Evolutionary conservation across 2,797 vertebrate species (phyloP).

Genomic region (Urosaurus nigricauda): DNA sequence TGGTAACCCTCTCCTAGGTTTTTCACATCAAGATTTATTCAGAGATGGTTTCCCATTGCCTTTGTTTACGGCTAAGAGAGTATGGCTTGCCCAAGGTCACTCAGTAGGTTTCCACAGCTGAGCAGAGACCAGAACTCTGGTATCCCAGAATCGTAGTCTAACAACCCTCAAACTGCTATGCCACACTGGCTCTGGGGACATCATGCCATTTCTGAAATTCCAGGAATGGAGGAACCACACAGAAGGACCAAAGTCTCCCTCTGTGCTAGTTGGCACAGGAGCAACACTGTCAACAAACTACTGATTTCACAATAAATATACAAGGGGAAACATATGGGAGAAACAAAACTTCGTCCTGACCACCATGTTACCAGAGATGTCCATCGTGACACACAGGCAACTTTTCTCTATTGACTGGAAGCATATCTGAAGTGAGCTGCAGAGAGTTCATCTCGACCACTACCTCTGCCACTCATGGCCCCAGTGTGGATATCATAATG

Average conservation of each 20-base stretch:
- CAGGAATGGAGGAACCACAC: slow-evolving; percentile 1
- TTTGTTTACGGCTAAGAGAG: too few relatives aligned
- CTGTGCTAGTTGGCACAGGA: background rate
- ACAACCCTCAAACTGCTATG: too few relatives aligned
- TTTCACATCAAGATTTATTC: too few relatives aligned
- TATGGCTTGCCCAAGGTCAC: too few relatives aligned
- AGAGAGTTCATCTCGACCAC: too few relatives aligned
- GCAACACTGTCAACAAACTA: background rate
- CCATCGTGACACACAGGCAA: background rate
- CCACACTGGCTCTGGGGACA: background rate
- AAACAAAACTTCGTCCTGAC: too few relatives aligned
- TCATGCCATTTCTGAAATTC: background rate
- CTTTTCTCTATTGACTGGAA: too few relatives aligned
- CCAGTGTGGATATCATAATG: background rate
- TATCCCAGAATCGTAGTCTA: too few relatives aligned
- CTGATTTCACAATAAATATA: background rate
- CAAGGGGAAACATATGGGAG: too few relatives aligned
- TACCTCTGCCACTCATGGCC: background rate
- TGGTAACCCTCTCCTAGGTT: too few relatives aligned
- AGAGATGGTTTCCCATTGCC: too few relatives aligned
- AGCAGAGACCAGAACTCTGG: background rate
- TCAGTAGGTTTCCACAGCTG: too few relatives aligned
- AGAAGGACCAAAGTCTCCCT: background rate
- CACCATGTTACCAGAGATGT: background rate
- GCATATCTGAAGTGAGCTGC: background rate